Evolutionary conservation across 2,113 vertebrate species (phyloP).

Genomic region (Osmerus mordax): DNA sequence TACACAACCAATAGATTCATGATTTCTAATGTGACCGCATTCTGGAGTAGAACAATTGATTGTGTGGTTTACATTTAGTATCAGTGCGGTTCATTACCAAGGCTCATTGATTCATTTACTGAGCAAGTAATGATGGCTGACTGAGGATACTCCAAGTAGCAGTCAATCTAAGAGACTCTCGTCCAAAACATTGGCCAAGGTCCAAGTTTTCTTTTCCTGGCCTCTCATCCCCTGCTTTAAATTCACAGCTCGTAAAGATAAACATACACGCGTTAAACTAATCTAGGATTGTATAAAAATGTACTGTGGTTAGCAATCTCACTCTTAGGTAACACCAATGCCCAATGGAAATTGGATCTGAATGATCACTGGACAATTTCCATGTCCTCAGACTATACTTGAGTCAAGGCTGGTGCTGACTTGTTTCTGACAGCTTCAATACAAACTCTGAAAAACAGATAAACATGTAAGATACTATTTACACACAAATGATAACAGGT

Average conservation of each 20-base stretch:
- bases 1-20: background rate
- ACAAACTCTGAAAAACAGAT: slow-evolving; percentile 26
- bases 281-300: background rate
- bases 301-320: background rate
- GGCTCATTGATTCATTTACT: slow-evolving; percentile 1
- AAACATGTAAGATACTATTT: slow-evolving; percentile 5
- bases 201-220: background rate
- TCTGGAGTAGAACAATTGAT: background rate
- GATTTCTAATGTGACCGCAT: background rate
- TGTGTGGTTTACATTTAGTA: background rate
- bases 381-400: slow-evolving; percentile 45
- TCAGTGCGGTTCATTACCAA: background rate
- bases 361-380: slow-evolving; percentile 22
- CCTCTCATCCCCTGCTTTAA: background rate
- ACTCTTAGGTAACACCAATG: background rate
- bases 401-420: slow-evolving; percentile 35
- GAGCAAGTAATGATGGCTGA: background rate
- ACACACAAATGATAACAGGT: slow-evolving; percentile 14
- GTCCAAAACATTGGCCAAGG: background rate
- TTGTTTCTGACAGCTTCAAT: slow-evolving; percentile 22
- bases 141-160: background rate
- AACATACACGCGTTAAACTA: too few relatives aligned
- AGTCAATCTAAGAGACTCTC: background rate
- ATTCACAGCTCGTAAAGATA: too few relatives aligned
- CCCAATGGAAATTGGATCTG: background rate